phyloP scores from a whole-genome alignment of 2,113 vertebrate species.

The Micronisus gabar region DNA sequence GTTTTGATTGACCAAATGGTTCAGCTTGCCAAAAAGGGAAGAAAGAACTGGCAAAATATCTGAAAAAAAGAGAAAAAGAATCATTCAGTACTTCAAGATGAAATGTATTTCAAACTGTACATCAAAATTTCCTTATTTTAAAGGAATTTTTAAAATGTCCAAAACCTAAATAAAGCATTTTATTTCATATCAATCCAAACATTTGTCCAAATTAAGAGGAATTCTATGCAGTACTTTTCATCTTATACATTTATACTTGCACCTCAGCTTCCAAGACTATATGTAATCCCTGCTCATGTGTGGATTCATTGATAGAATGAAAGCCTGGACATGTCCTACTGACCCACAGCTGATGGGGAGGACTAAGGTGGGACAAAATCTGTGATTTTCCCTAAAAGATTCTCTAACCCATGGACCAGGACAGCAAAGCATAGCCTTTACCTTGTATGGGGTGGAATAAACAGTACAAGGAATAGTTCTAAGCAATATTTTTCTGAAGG shows the following conservation, averaged over 20 bases:
- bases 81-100: fast-evolving
- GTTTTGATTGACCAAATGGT: neutral
- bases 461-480: neutral
- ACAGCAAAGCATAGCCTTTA: neutral
- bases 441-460: neutral
- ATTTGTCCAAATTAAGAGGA: neutral
- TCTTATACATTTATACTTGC: neutral
- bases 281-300: neutral
- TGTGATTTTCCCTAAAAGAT: neutral
- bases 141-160: fast-evolving
- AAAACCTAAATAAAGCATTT: neutral
- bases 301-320: neutral
- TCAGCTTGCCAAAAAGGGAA: neutral
- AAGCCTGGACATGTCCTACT: neutral
- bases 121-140: neutral
- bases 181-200: neutral
- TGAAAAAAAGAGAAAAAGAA: neutral
- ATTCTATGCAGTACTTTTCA: neutral
- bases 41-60: neutral
- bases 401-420: neutral
- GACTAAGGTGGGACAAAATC: neutral
- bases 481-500: neutral
- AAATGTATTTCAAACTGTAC: neutral
- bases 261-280: neutral
- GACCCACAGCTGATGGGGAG: neutral